Evolutionary conservation across 2,113 vertebrate species (phyloP).

Genomic region (Bostrychus sinensis): DNA sequence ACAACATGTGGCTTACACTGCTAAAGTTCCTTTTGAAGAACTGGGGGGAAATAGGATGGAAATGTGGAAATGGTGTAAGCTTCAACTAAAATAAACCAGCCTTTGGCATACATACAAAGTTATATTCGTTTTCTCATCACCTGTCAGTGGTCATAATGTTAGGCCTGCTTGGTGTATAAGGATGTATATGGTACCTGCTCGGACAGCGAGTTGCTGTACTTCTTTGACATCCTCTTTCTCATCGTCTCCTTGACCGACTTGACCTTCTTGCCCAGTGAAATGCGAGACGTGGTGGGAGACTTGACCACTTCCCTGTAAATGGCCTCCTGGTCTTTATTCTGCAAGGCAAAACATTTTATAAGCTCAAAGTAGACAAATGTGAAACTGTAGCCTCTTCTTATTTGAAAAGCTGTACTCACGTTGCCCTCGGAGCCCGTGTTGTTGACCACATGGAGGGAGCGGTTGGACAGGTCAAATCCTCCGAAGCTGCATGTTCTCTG

Average conservation of each 20-base stretch:
- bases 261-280: constrained; percentile 97
- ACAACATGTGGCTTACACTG: constrained; percentile 37
- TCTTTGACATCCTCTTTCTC: constrained; percentile 99
- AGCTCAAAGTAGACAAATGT: neutral
- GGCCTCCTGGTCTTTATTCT: constrained; percentile 91
- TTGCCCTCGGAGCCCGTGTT: constrained; percentile 64
- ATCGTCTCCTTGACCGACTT: constrained; percentile 99
- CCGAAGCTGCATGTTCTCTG: constrained; percentile 99
- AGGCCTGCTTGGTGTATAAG: too few species aligned
- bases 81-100: neutral
- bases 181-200: constrained; percentile 90
- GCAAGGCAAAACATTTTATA: constrained; percentile 9
- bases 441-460: constrained; percentile 91
- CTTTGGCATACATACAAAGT: neutral
- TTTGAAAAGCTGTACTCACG: neutral
- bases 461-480: constrained; percentile 95
- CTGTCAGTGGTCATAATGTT: neutral
- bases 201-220: constrained; percentile 92
- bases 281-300: constrained; percentile 92
- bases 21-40: constrained; percentile 49
- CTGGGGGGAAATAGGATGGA: constrained; percentile 25
- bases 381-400: neutral
- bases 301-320: constrained; percentile 94
- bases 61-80: neutral
- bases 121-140: neutral